Conservation (phyloP, 2,113 vertebrate species). For the Acrocephalus kingi region DNA sequence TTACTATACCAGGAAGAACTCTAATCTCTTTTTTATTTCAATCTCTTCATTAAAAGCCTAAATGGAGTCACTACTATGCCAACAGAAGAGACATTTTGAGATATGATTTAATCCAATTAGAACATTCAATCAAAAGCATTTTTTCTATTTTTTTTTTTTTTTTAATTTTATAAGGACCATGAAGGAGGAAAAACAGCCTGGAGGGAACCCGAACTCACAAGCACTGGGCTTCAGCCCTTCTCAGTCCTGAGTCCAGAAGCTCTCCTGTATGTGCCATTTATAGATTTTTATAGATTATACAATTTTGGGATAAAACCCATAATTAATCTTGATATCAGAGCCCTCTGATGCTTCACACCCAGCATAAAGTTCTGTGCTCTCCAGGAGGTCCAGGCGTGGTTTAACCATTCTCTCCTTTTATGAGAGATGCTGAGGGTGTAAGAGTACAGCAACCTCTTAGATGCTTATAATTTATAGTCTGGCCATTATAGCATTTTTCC, state of each 20-base stretch:
- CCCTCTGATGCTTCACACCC: neutral
- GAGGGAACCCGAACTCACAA: neutral
- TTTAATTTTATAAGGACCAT: neutral
- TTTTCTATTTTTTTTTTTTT: neutral
- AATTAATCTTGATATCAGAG: neutral
- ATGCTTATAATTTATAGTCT: neutral
- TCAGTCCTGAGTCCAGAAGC: neutral
- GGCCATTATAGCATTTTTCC: neutral
- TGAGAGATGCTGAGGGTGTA: fast-evolving
- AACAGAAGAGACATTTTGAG: neutral
- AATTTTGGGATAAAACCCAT: neutral
- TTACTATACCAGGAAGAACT: neutral
- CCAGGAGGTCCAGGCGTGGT: neutral
- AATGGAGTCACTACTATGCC: neutral
- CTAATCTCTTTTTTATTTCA: neutral
- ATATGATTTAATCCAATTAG: neutral
- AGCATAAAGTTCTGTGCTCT: neutral
- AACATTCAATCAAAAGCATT: neutral
- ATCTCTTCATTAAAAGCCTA: neutral
- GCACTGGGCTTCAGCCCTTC: neutral
- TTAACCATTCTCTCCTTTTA: neutral
- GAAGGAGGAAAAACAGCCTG: neutral
- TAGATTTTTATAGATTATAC: neutral
- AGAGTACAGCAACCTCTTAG: fast-evolving
- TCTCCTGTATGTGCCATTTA: neutral